Conservation (phyloP, 2,797 vertebrate species). For the Peromyscus melanophrys region DNA sequence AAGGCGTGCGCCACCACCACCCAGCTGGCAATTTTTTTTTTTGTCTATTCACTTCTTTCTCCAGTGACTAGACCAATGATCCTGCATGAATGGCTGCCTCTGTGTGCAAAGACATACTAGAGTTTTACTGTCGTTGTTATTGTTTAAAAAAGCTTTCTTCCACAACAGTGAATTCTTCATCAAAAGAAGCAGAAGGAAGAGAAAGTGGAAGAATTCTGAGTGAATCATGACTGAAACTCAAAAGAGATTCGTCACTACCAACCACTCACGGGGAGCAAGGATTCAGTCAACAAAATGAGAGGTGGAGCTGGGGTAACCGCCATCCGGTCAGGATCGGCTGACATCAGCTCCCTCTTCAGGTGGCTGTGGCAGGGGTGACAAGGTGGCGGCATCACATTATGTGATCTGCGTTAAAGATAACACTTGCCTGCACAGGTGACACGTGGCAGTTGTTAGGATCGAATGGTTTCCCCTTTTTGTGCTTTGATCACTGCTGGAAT, state of each 20-base stretch:
- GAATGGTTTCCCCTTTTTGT: background rate
- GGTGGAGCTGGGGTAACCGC: background rate
- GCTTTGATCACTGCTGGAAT: background rate
- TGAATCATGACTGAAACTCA: background rate
- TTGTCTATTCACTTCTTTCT: background rate
- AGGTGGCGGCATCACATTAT: rapidly evolving
- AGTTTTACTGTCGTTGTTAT: background rate
- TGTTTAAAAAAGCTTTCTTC: slow-evolving; percentile 35
- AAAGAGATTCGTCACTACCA: background rate
- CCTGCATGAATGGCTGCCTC: background rate
- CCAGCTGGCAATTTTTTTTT: too few species aligned
- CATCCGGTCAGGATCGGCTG: background rate
- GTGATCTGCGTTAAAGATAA: background rate
- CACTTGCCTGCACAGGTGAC: background rate
- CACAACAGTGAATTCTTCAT: background rate
- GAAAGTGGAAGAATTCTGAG: background rate
- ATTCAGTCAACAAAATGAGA: background rate
- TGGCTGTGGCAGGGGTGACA: background rate
- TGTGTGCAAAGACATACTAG: background rate
- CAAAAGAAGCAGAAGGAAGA: background rate
- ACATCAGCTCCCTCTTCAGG: background rate
- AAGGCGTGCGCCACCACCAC: too few species aligned
- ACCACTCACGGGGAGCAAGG: background rate
- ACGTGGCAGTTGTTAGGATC: background rate
- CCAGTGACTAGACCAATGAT: background rate